A percentile compares a stretch with the other conserved stretches of the same genome.
Conservation (phyloP, 2,113 vertebrate genomes). For the Lasiurus borealis region DNA sequence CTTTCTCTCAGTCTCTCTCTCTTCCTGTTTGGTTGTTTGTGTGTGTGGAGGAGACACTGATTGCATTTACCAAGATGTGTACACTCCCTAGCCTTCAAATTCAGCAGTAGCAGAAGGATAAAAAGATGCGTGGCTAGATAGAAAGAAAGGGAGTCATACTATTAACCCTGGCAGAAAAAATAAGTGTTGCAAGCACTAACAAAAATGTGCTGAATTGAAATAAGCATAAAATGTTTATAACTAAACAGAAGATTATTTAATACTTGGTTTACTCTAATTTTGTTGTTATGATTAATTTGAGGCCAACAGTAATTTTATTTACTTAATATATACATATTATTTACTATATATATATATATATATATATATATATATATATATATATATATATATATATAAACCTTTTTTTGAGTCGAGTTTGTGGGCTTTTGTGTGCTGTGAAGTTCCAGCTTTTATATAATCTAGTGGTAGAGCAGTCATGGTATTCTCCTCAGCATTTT, state of each 20-base stretch:
- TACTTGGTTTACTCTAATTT: not conserved
- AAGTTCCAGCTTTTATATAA: not conserved
- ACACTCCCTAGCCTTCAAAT: not conserved
- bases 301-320: not conserved
- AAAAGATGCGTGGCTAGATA: not conserved
- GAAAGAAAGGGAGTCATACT: not conserved
- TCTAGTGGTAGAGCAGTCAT: not conserved
- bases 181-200: not conserved
- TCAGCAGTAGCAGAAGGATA: not conserved
- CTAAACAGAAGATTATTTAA: not conserved
- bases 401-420: not conserved
- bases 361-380: no score
- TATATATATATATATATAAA: no score
- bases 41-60: not conserved
- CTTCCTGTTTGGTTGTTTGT: conserved; percentile 17
- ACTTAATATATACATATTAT: no score
- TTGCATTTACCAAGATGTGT: not conserved
- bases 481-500: not conserved
- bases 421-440: not conserved
- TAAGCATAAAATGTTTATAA: not conserved
- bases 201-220: not conserved
- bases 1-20: not conserved
- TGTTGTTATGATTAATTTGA: not conserved
- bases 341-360: no score
- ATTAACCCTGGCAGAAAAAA: not conserved